phyloP scores from a whole-genome alignment of 2,797 vertebrate genomes.

The Cossypha dichroa region DNA sequence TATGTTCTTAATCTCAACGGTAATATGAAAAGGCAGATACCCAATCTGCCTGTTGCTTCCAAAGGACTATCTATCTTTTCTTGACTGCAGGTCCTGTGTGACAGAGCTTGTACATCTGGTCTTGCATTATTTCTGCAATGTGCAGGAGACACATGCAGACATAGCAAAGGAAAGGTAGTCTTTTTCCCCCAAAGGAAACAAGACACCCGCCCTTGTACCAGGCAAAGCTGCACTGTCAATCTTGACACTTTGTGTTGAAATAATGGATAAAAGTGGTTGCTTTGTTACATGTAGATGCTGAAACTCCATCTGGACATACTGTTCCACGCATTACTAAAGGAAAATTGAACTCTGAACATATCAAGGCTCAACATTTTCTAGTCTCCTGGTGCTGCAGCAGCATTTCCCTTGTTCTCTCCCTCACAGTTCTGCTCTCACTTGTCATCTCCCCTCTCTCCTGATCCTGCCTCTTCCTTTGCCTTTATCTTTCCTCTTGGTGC shows the following conservation, averaged over 20 bases:
- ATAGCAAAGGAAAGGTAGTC: background rate
- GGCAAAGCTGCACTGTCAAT: background rate
- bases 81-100: background rate
- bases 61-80: background rate
- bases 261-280: background rate
- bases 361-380: background rate
- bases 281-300: background rate
- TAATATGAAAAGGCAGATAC: background rate
- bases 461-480: background rate
- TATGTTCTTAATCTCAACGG: background rate
- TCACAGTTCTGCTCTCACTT: background rate
- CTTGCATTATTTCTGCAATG: background rate
- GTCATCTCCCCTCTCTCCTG: constrained; percentile 7
- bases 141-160: background rate
- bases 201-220: background rate
- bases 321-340: background rate
- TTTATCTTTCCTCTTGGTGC: background rate
- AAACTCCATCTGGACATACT: background rate
- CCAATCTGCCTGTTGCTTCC: background rate
- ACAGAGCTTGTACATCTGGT: background rate
- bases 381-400: background rate
- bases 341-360: background rate
- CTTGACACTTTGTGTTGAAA: background rate
- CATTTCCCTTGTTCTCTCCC: background rate
- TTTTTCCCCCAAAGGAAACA: background rate